Evolutionary conservation across 1,140 invertebrate species (phyloP), one percentile per base, ranked within the genome.

Genomic region (Centruroides sculpturatus): DNA sequence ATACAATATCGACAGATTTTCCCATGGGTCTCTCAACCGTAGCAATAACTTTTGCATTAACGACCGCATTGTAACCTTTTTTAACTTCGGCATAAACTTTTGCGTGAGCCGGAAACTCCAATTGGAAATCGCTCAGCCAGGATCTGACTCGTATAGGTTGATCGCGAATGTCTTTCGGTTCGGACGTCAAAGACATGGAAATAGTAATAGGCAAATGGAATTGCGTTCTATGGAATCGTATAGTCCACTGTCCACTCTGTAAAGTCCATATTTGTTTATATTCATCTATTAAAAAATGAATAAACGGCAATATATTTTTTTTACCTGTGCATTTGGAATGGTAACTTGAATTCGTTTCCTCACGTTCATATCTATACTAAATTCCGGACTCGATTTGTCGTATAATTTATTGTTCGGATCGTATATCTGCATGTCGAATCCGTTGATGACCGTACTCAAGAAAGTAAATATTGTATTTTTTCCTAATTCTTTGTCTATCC

Each of bases 81-180:
- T 65, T 62, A 10, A 65, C 64, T 59, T 65, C 64, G 9, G 64
- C 61, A 35, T 57, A 65, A 13, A 65, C 55, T 56, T 61, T 59
- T 4, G 57, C 56, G 53, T 59, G 53, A 12, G 63, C 63, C 13
- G 63, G 63, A 35, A 59, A 62, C 5, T 55, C 51, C 9, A 64
- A 6, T 11, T 64, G 57, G 36, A 64, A 57, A 47, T 64, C 61
- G 34, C 47, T 65, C 34, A 59, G 34, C 60, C 64, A 60, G 9
- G 61, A 57, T 3, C 57, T 53, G 35, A 61, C 64, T 47, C 60
- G 53, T 35, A 61, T 52, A 1, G 60, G 64, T 53, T 63, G 64
- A 47, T 59, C 52, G 35, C 56, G 49, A n/a, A 59, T 8, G 13
- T 65, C 64, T 55, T 57, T 58, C 0, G 60, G 59, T 23, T 63